Base-by-base conservation (phyloP, 2,113 vertebrate species). In the Alligator sinensis region DNA sequence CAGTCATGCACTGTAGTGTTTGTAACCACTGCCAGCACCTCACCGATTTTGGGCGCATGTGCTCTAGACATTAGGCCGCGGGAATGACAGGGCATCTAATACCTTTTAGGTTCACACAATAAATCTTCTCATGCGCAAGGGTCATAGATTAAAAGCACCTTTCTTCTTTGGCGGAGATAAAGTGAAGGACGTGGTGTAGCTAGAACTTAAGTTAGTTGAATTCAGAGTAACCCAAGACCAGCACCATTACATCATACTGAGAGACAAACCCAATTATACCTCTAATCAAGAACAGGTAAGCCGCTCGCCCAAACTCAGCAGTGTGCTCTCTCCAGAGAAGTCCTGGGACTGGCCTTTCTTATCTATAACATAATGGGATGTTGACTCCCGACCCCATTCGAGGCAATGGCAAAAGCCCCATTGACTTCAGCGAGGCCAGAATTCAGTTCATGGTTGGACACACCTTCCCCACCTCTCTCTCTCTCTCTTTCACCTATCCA, bases 371-470 rank as follows among this genome's bases (percentile, higher is more conserved):
- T 47, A 47, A 47, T 47, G 47, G 47, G 47, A 47, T 47, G 47
- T 47, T 47, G 47, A 47, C 9, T 7, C 47, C 8, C 47, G 47
- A 47, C 47, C 47, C 47, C 47, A 47, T 47, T 47, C 3, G 82
- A 95, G 92, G 4, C 30, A 0, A 81, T 95, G 95, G 95, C 96
- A 96, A 96, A 95, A 92, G 9, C 74, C 82, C 84, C 92, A 3
- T 82, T 96, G 96, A 96, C 76, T 95, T 91, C 96, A 77, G 82
- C 12, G 1, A 77, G 94, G 91, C 84, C 18, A 76, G 93, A 94
- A 95, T 94, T 47, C 47, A 47, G 3, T 47, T 9, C 47, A 8
- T 47, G 47, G 47, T 47, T 47, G 47, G 22, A 34, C 4, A 8
- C 3, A 4, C 64, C 62, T 25, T 25, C 5, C 24, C 24, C 62